These are phyloP conservation scores for Pseudomyrmex pallidus DNA, from an alignment of 1,140 invertebrate species.

Conservation along the genomic window DNA sequence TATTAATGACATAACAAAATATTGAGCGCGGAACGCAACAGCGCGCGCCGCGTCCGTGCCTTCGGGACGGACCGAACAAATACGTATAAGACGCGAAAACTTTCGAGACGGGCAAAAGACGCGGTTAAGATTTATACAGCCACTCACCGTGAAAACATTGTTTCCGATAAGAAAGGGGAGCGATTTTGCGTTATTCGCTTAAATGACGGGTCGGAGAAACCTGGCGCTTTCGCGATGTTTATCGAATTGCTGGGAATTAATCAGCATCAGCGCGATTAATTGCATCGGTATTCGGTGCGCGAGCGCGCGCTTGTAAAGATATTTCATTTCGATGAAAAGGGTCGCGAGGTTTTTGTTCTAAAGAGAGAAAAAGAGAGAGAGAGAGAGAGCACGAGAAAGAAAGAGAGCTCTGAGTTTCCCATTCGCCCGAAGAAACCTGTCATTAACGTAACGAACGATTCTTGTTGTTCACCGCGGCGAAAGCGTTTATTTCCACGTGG, in stretches of 20 bases:
- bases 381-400: background rate
- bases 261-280: constrained; percentile 52
- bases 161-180: constrained; percentile 24
- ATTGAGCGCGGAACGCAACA: constrained; percentile 51
- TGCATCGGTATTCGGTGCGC: constrained; percentile 36
- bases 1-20: constrained; percentile 77
- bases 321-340: constrained; percentile 54
- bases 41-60: constrained; percentile 14
- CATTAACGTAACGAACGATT: constrained; percentile 71
- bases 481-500: constrained; percentile 70
- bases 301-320: constrained; percentile 7
- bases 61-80: constrained; percentile 58
- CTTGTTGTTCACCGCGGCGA: constrained; percentile 72
- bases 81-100: constrained; percentile 68
- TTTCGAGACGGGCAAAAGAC: constrained; percentile 54
- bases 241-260: constrained; percentile 47
- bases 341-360: constrained; percentile 31
- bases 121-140: constrained; percentile 61
- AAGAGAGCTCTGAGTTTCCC: background rate
- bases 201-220: constrained; percentile 38
- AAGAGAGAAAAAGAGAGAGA: background rate
- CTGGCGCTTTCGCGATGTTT: constrained; percentile 46
- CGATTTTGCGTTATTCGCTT: constrained; percentile 42
- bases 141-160: constrained; percentile 34
- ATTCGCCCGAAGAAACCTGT: constrained; percentile 59